Evolutionary conservation across 1,140 invertebrate genomes (phyloP).

Genomic region (Phymorhynchus buccinoides): DNA sequence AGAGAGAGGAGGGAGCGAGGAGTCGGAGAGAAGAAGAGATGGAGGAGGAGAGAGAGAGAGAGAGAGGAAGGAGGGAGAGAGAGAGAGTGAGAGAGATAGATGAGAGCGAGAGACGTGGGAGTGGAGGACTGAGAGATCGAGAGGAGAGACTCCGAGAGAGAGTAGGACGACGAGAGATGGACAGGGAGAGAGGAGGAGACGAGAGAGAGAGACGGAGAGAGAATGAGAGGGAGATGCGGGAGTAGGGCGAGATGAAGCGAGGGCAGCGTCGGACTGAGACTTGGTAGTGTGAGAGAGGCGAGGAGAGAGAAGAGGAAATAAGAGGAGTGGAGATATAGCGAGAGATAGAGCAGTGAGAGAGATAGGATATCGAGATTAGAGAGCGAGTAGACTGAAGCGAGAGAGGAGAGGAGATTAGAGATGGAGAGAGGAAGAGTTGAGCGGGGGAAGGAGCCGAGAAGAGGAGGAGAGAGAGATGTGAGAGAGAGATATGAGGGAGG

Average conservation of each 20-base stretch:
- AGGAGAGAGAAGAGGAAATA: constrained; percentile 63
- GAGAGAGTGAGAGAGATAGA: neutral
- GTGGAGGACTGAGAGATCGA: no score
- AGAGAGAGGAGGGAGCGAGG: no score
- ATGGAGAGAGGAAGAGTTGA: no score
- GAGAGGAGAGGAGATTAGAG: no score
- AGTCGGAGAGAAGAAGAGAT: neutral
- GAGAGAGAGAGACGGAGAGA: neutral
- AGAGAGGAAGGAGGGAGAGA: no score
- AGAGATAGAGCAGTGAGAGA: neutral
- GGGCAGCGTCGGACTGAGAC: no score
- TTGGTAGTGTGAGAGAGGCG: neutral
- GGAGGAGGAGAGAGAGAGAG: neutral
- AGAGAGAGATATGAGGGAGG: no score
- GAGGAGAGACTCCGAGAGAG: no score
- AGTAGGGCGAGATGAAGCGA: neutral
- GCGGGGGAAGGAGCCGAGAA: no score
- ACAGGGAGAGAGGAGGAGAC: neutral
- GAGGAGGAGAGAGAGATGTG: no score
- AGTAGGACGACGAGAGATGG: constrained; percentile 8
- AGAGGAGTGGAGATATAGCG: constrained; percentile 17
- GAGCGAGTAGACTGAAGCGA: no score
- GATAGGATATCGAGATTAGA: no score
- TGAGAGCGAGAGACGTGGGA: neutral
- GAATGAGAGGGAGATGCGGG: neutral